Percentiles rank a stretch among this genome's conserved stretches.
Evolutionary conservation across 2,888 invertebrate species (phyloP).

Genomic region (Ophioninae sp.): DNA sequence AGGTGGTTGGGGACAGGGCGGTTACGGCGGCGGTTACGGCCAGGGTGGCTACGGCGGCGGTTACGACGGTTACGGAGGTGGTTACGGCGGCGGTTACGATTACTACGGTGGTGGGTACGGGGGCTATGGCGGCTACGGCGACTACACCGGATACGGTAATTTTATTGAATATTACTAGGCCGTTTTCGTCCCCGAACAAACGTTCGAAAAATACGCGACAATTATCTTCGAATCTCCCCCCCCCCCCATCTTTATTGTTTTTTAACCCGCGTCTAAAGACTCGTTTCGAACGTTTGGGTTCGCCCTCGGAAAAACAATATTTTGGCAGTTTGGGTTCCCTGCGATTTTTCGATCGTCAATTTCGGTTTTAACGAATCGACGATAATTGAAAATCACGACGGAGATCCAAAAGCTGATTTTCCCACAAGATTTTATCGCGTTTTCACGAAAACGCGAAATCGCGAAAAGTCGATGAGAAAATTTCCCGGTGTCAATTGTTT

Average conservation of each 20-base stretch:
- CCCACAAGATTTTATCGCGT: no score
- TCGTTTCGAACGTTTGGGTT: background rate
- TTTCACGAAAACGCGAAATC: no score
- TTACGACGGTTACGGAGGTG: slow-evolving; percentile 90
- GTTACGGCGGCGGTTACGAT: slow-evolving; percentile 81
- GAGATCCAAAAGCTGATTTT: no score
- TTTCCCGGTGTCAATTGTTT: no score
- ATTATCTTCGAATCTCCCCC: slow-evolving; percentile 48
- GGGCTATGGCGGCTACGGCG: slow-evolving; percentile 91
- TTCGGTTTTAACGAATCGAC: background rate
- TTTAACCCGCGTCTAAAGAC: background rate
- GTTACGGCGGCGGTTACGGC: slow-evolving; percentile 87
- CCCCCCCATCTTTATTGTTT: slow-evolving; percentile 53
- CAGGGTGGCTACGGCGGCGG: slow-evolving; percentile 87
- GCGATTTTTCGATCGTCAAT: background rate
- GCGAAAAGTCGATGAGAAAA: no score
- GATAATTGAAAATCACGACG: background rate
- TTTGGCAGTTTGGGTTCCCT: no score
- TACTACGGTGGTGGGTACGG: slow-evolving; percentile 86
- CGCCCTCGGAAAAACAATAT: no score
- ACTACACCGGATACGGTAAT: slow-evolving; percentile 92
- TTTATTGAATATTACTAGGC: slow-evolving; percentile 80
- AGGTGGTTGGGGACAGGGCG: slow-evolving; percentile 84
- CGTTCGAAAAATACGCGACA: slow-evolving; percentile 24
- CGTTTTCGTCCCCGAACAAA: slow-evolving; percentile 39